Conservation (phyloP, 64 coral and sea anemone species). For the Montipora capricornis region DNA sequence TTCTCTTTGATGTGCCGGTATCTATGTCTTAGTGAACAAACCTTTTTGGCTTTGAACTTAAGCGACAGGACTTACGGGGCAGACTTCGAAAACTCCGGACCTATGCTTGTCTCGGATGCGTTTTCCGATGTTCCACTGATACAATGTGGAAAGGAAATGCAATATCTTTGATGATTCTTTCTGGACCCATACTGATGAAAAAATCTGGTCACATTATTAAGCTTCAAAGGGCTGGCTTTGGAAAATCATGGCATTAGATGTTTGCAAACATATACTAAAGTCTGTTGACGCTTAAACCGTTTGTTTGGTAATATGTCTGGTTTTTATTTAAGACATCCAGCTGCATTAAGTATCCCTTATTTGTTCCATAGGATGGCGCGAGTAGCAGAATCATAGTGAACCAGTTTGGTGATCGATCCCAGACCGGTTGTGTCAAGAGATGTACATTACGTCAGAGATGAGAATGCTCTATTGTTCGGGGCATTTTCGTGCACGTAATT, state of each 20-base stretch:
- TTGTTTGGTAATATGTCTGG: neutral
- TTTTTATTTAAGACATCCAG: neutral
- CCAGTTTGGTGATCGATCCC: too few relatives aligned
- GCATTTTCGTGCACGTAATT: too few relatives aligned
- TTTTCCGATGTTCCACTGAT: neutral
- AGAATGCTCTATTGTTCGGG: too few relatives aligned
- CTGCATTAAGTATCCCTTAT: neutral
- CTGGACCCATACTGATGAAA: neutral
- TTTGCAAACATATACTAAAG: neutral
- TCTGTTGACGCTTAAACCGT: neutral
- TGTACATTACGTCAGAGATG: too few relatives aligned
- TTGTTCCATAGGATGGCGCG: neutral
- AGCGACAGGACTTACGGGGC: neutral
- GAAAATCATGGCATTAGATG: neutral
- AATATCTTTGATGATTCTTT: neutral
- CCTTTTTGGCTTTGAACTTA: neutral
- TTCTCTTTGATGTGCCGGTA: constrained; percentile 28
- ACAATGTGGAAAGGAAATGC: neutral
- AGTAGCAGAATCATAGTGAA: neutral
- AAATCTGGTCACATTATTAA: neutral
- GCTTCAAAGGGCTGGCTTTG: neutral
- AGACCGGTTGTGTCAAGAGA: too few relatives aligned
- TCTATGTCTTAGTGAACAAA: neutral
- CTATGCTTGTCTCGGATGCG: neutral
- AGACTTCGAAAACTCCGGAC: neutral